Evolutionary conservation across 37 sponge, comb jelly and placozoan genomes (phyloP).

Genomic region (Geodia barretti): DNA sequence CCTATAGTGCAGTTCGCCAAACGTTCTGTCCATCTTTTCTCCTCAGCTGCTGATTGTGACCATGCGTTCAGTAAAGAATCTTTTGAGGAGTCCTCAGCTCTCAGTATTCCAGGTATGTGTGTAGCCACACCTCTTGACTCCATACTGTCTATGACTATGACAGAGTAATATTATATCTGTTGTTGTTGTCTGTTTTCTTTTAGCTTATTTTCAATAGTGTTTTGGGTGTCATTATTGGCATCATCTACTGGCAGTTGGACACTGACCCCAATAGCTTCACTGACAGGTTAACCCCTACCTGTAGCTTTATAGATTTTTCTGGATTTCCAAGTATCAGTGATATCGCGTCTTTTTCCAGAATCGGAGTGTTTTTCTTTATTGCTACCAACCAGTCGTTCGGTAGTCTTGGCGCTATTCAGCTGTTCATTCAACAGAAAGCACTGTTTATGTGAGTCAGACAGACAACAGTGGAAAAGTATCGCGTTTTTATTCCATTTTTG

Average conservation of each 20-base stretch:
- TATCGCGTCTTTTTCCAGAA: conserved; percentile 2
- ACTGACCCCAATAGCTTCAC: conserved; percentile 9
- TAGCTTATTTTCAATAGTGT: conserved; percentile 12
- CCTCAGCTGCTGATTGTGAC: conserved; percentile 40
- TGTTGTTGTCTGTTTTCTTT: not conserved
- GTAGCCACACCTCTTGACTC: not conserved
- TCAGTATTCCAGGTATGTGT: conserved; percentile 53
- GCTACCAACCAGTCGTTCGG: conserved; percentile 62
- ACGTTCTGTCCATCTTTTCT: too few relatives aligned
- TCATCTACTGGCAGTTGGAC: conserved; percentile 35
- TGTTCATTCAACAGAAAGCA: conserved; percentile 55
- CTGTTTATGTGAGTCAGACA: conserved; percentile 64
- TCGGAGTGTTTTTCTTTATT: conserved; percentile 74
- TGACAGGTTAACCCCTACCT: conserved; percentile 14
- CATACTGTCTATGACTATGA: too few relatives aligned
- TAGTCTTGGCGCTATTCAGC: conserved; percentile 53
- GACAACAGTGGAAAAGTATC: too few relatives aligned
- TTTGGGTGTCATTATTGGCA: conserved; percentile 26
- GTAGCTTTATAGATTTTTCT: not conserved
- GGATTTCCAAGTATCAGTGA: not conserved
- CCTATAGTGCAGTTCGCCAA: too few relatives aligned
- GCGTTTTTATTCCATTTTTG: too few relatives aligned
- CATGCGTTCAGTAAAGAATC: conserved; percentile 31
- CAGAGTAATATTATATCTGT: too few relatives aligned
- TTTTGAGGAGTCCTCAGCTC: conserved; percentile 48